Conservation (phyloP, 2,797 vertebrate species). For the Schizothorax lantsangensis region DNA sequence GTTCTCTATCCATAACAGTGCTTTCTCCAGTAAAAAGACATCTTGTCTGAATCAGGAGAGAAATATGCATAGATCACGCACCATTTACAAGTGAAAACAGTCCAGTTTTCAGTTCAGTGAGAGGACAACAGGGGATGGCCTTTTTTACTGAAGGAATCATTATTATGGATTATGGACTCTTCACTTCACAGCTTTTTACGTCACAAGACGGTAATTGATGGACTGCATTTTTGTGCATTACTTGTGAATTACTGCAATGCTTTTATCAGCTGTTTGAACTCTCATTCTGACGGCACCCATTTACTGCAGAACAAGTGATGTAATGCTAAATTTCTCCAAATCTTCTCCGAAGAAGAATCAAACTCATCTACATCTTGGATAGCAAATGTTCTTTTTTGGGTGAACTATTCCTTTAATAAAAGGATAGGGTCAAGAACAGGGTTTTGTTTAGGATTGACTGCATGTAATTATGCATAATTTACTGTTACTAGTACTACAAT, state of each 20-base stretch:
- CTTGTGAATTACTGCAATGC: neutral
- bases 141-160: neutral
- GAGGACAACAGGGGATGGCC: neutral
- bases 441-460: neutral
- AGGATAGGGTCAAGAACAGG: neutral
- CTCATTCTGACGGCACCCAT: neutral
- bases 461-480: neutral
- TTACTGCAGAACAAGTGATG: neutral
- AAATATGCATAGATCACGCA: neutral
- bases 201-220: neutral
- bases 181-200: neutral
- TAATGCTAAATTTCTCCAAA: neutral
- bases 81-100: neutral
- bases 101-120: neutral
- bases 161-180: neutral
- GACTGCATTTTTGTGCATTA: neutral
- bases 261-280: neutral
- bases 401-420: neutral
- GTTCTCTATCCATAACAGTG: neutral
- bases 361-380: neutral
- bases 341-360: neutral
- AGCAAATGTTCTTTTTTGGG: neutral
- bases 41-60: neutral
- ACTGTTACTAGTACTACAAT: neutral
- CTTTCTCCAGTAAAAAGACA: neutral